Percentiles rank a stretch among this genome's conserved stretches.
phyloP scores from a whole-genome alignment of 2,888 invertebrate genomes.

The Dastarcus helophoroides region DNA sequence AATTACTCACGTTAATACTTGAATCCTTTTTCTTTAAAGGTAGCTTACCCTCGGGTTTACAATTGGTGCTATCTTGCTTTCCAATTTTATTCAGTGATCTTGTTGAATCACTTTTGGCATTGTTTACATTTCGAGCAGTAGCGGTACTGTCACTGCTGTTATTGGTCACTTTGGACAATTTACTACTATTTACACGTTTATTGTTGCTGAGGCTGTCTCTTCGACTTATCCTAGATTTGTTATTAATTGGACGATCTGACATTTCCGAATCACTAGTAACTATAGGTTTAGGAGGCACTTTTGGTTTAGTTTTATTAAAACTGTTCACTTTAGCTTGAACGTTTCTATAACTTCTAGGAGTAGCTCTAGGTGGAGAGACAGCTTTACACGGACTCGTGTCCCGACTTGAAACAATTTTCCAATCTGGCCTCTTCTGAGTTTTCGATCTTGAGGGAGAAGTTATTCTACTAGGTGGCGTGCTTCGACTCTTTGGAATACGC shows the following conservation, averaged over 20 bases:
- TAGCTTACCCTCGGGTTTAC: too few relatives aligned
- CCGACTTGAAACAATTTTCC: conserved; percentile 23
- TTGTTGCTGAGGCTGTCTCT: conserved; percentile 1
- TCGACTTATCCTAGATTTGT: conserved; percentile 12
- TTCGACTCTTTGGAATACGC: conserved; percentile 10
- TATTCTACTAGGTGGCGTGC: conserved; percentile 13
- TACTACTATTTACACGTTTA: too few relatives aligned
- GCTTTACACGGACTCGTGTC: conserved; percentile 29
- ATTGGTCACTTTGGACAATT: neutral
- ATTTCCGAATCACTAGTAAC: conserved; percentile 24
- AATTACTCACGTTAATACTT: too few relatives aligned
- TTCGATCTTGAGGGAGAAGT: conserved; percentile 14
- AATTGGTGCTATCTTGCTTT: too few relatives aligned
- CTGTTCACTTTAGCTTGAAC: conserved; percentile 35
- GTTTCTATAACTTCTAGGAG: conserved; percentile 28
- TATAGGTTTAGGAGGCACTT: conserved; percentile 35
- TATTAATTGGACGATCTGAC: conserved; percentile 15
- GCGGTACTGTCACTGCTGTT: conserved; percentile 3
- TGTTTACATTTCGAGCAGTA: too few relatives aligned
- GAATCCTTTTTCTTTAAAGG: too few relatives aligned
- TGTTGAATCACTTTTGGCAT: too few relatives aligned
- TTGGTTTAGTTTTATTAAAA: conserved; percentile 30
- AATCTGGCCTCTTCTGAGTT: conserved; percentile 16
- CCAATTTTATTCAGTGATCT: too few relatives aligned
- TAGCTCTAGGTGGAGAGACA: conserved; percentile 27